Percentiles rank a stretch among this genome's conserved stretches.
These are phyloP conservation scores for Drosophila orosa DNA, from an alignment of 1,140 invertebrate species.

Conservation along the genomic window DNA sequence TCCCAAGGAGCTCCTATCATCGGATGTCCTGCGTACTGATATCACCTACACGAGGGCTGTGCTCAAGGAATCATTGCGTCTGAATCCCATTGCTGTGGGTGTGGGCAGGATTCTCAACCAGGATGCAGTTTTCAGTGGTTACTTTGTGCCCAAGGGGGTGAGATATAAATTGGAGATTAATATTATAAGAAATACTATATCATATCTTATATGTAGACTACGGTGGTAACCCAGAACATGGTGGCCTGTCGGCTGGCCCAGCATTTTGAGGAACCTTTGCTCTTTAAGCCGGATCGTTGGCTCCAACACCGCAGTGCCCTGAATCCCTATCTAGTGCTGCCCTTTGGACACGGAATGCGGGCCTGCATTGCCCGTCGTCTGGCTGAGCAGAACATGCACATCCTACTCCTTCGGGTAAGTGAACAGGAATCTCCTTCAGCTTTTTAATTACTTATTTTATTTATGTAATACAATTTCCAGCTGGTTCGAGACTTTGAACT, in stretches of 20 bases:
- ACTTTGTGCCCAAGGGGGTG: conserved; percentile 93
- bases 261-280: conserved; percentile 89
- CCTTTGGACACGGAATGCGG: conserved; percentile 95
- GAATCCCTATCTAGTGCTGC: conserved; percentile 92
- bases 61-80: conserved; percentile 92
- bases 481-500: conserved; percentile 88
- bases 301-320: conserved; percentile 84
- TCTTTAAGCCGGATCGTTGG: conserved; percentile 92
- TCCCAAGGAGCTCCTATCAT: conserved; percentile 85
- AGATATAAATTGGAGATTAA: conserved; percentile 69
- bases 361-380: conserved; percentile 94
- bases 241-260: conserved; percentile 88
- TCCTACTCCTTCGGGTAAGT: conserved; percentile 91
- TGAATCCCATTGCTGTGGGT: conserved; percentile 93
- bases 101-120: conserved; percentile 91
- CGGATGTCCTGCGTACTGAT: conserved; percentile 86
- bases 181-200: not conserved
- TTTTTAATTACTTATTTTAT: conserved; percentile 14
- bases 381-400: conserved; percentile 94
- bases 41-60: conserved; percentile 91
- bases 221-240: conserved; percentile 95
- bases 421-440: not conserved
- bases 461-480: conserved; percentile 85
- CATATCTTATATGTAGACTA: conserved; percentile 87
- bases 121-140: conserved; percentile 92